These are phyloP conservation scores for Mythimna pallens DNA, from an alignment of 2,888 invertebrate genomes.

Conservation along the genomic window DNA sequence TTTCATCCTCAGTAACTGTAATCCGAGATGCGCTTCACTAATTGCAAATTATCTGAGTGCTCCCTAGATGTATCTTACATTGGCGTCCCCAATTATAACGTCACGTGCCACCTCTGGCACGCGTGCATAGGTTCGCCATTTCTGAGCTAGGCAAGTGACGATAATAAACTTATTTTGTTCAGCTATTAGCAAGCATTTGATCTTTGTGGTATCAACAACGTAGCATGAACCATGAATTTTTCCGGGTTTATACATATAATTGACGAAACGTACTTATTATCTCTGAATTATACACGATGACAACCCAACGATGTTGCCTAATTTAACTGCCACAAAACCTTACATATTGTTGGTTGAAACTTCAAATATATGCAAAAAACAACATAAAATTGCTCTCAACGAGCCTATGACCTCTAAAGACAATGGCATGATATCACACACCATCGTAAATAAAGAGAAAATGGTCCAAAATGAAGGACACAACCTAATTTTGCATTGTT, in stretches of 20 bases:
- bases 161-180: neutral
- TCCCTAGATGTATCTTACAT: too few relatives aligned
- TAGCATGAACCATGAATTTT: neutral
- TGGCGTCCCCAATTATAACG: too few relatives aligned
- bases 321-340: conserved; percentile 17
- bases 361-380: conserved; percentile 41
- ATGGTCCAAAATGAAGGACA: conserved; percentile 57
- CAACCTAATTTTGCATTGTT: conserved; percentile 66
- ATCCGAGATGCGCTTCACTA: too few relatives aligned
- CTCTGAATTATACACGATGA: neutral
- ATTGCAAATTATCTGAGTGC: too few relatives aligned
- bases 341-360: conserved; percentile 35
- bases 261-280: neutral
- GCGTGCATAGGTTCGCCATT: too few relatives aligned
- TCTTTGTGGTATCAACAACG: neutral
- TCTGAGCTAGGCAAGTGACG: too few relatives aligned
- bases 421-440: conserved; percentile 61
- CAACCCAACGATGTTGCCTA: neutral
- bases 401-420: conserved; percentile 58
- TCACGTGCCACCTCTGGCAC: too few relatives aligned
- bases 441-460: conserved; percentile 58
- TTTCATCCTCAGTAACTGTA: too few relatives aligned
- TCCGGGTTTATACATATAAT: neutral
- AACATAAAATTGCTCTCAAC: conserved; percentile 50
- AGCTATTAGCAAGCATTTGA: neutral